Evolutionary conservation across 2,797 vertebrate species (phyloP), one percentile per base, ranked within the genome.

Genomic region (Ceyx erithaca): DNA sequence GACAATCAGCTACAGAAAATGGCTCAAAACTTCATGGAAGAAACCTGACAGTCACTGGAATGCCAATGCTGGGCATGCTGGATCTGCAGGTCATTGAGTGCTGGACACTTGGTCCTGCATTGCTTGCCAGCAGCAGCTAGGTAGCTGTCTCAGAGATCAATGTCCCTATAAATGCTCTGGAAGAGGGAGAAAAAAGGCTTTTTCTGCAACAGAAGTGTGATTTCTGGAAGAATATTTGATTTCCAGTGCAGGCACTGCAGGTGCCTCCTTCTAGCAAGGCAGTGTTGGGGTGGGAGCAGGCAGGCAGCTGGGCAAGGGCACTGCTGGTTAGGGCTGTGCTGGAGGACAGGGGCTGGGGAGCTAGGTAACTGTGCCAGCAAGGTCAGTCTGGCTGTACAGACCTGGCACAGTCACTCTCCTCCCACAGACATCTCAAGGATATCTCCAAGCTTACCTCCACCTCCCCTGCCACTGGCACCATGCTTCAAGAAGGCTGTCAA

Each of bases 301-400:
- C 40, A 33, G 25, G 28, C 20, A 30, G 43, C 20, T 16, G 70
- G 63, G 63, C n/a, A 76, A 64, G 25, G 66, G 8, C 77, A 23
- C 35, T 31, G 66, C 31, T 63, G 62, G 43, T 0, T 12, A 55
- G 58, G 62, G 58, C 46, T 85, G 55, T 31, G 68, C 49, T 1
- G 3, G 45, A 21, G 33, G 28, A 33, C 62, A 41, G 69, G 0
- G 12, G 55, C 79, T 58, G 63, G 41, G 14, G 59, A 66, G 84
- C 26, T 0, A 2, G 41, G 5, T 14, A 55, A 67, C 75, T 0
- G 0, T 6, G 22, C 46, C 2, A 12, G 84, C 40, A 54, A 72
- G 75, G 81, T 8, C 64, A 63, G 58, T 9, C 5, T 58, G 81
- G 78, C 51, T 1, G 2, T 3, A 40, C 12, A 17, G 31, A 51